Evolutionary conservation across 2,113 vertebrate genomes (phyloP), one percentile per base, ranked within the genome.

Genomic region (Damaliscus lunatus): DNA sequence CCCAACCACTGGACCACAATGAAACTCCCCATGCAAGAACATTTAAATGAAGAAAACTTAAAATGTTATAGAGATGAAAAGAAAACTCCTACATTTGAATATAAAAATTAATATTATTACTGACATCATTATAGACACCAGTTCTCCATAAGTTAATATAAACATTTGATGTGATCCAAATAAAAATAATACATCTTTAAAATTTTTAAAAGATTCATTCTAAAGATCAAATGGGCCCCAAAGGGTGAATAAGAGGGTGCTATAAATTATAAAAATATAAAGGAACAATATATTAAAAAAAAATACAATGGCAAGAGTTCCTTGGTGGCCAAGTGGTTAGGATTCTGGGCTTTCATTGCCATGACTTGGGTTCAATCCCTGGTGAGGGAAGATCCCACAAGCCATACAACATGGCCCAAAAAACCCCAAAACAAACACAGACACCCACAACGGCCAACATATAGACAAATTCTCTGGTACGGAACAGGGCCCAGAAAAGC

Each of bases 141-240:
- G 21, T 64, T 95, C 64, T 92, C 36, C 33, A 36, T 40, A 40
- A 77, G 27, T 83, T 77, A 48, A 60, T 64, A 40, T 59, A 86
- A 90, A 80, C 9, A 91, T 57, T 93, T 96, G 82, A 88, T 91
- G 31, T 89, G 43, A 86, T 89, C n/a, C 46, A 97, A 88, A 86
- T 87, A 88, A 90, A 95, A 95, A 82, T 57, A 74, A 81, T 53
- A 55, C 25, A 78, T 53, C 31, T 23, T 33, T 57, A 19, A 83
- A 46, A 17, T 2, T 59, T 59, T 59, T 59, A 0, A 90, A 11
- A 95, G 55, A n/a, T 17, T 43, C 87, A 2, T 53, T 96, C 36
- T 94, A 87, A 97, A 88, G 71, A 80, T 81, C 40, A 81, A 36
- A 80, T 43, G n/a, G 80, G 81, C 67, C 21, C 40, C 64, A 87